Conservation (phyloP, 1,140 invertebrate genomes). For the Drosophila baimaii region DNA sequence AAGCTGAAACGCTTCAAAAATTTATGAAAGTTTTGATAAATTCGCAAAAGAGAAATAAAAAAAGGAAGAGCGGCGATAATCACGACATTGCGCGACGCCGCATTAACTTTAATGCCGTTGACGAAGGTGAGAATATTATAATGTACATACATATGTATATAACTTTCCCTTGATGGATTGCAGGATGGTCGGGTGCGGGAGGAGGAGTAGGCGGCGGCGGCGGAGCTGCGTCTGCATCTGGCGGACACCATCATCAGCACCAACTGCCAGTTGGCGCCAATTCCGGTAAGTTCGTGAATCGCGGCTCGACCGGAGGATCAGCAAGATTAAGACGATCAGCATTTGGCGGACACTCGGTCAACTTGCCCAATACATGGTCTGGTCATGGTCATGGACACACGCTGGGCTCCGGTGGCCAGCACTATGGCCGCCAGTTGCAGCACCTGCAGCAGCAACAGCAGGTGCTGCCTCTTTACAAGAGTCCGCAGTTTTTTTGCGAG, state of each 20-base stretch:
- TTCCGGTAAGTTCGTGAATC: constrained; percentile 35
- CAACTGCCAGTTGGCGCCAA: constrained; percentile 45
- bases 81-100: too few relatives aligned
- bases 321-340: constrained; percentile 19
- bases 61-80: too few relatives aligned
- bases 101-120: too few relatives aligned
- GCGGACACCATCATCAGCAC: constrained; percentile 50
- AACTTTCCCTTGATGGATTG: too few relatives aligned
- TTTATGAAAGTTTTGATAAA: too few relatives aligned
- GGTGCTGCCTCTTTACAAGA: constrained; percentile 83
- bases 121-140: too few relatives aligned
- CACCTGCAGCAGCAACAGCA: constrained; percentile 48
- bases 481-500: constrained; percentile 92
- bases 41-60: too few relatives aligned
- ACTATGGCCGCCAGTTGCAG: constrained; percentile 35
- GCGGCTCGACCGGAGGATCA: constrained; percentile 34
- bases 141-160: too few relatives aligned
- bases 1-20: too few relatives aligned
- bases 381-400: constrained; percentile 84
- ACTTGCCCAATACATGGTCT: constrained; percentile 83
- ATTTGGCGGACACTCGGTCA: constrained; percentile 54
- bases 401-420: constrained; percentile 39
- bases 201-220: constrained; percentile 40
- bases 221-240: constrained; percentile 23
- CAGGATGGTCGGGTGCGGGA: constrained; percentile 31